These are phyloP conservation scores for Pachyuromys duprasi DNA, from an alignment of 2,797 vertebrate species.

Conservation along the genomic window DNA sequence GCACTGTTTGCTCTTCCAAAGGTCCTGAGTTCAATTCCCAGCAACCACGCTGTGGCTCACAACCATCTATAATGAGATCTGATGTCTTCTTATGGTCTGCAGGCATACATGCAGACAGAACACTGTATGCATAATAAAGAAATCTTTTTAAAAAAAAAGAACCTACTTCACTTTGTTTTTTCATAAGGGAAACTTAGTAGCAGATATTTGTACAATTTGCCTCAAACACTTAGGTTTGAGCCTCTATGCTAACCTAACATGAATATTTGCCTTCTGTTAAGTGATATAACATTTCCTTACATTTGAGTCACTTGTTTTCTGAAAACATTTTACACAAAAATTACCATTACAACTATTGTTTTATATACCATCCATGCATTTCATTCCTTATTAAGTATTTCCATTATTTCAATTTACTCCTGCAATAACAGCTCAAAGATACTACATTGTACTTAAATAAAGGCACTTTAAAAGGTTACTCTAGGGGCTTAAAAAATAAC, in stretches of 20 bases:
- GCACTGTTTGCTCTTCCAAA: too few species aligned
- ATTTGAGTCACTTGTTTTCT: not conserved
- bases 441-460: not conserved
- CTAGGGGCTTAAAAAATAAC: not conserved
- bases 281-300: not conserved
- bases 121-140: too few species aligned
- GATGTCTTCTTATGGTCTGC: too few species aligned
- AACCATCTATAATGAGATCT: too few species aligned
- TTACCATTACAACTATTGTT: not conserved
- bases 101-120: too few species aligned
- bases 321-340: slow-evolving; percentile 8
- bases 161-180: too few species aligned
- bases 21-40: too few species aligned
- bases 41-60: too few species aligned
- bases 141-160: too few species aligned
- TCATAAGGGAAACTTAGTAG: not conserved
- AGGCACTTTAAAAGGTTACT: not conserved
- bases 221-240: not conserved
- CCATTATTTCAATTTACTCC: not conserved
- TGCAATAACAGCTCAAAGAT: not conserved
- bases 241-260: not conserved
- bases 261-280: not conserved
- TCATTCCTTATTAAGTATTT: not conserved
- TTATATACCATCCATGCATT: not conserved
- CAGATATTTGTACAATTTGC: not conserved